Evolutionary conservation across 1,140 invertebrate genomes (phyloP).

Genomic region (Drosophila prosaltans): DNA sequence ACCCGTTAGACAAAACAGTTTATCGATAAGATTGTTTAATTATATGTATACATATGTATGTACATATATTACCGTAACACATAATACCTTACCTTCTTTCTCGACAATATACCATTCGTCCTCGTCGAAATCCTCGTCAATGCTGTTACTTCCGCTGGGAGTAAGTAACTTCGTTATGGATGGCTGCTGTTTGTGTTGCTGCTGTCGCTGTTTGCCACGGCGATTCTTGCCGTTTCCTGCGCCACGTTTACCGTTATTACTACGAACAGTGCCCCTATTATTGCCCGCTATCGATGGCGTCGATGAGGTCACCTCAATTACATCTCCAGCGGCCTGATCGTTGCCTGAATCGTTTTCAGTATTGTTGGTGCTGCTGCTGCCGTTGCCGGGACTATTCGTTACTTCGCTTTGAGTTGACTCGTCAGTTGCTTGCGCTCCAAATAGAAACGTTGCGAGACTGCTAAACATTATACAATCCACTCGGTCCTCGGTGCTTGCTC

Average conservation of each 20-base stretch:
- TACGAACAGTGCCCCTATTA: slow-evolving; percentile 53
- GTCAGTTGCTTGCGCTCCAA: slow-evolving; percentile 76
- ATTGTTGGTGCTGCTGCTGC: slow-evolving; percentile 26
- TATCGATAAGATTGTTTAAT: too few species aligned
- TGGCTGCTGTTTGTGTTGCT: slow-evolving; percentile 51
- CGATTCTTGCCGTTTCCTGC: slow-evolving; percentile 54
- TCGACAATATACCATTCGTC: slow-evolving; percentile 82
- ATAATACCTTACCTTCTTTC: slow-evolving; percentile 69
- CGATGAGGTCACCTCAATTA: slow-evolving; percentile 76
- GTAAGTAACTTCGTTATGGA: slow-evolving; percentile 64
- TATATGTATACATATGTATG: too few species aligned
- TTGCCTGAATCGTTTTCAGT: slow-evolving; percentile 36
- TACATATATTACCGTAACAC: too few species aligned
- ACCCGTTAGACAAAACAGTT: too few species aligned
- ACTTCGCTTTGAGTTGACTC: slow-evolving; percentile 56
- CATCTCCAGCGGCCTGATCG: slow-evolving; percentile 58
- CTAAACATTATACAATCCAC: slow-evolving; percentile 80
- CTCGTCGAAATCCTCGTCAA: slow-evolving; percentile 72
- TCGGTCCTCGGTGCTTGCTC: slow-evolving; percentile 20
- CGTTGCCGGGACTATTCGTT: slow-evolving; percentile 47
- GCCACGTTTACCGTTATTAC: slow-evolving; percentile 52
- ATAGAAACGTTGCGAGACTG: slow-evolving; percentile 81
- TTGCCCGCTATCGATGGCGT: slow-evolving; percentile 76
- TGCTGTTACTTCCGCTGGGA: slow-evolving; percentile 41
- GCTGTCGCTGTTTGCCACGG: slow-evolving; percentile 55